Evolutionary conservation across 2,113 vertebrate genomes (phyloP).

Genomic region (Chiloscyllium plagiosum): DNA sequence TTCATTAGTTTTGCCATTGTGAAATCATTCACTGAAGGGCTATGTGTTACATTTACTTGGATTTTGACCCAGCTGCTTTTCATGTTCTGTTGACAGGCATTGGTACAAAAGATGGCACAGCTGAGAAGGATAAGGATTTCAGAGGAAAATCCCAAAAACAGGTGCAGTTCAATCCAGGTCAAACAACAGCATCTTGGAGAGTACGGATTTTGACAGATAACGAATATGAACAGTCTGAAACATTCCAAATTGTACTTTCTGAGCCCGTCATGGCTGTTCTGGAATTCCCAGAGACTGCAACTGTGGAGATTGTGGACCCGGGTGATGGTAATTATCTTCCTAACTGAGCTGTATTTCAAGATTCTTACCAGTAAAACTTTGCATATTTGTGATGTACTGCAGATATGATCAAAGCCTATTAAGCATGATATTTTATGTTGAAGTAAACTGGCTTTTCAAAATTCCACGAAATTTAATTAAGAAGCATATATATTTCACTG

Average conservation of each 20-base stretch:
- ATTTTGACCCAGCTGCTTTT: slow-evolving; percentile 43
- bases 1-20: background rate
- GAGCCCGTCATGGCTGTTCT: slow-evolving; percentile 83
- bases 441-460: background rate
- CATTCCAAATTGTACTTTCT: slow-evolving; percentile 78
- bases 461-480: background rate
- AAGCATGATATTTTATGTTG: background rate
- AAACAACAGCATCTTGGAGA: slow-evolving; percentile 72
- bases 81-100: slow-evolving; percentile 61
- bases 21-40: background rate
- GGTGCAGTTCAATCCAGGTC: slow-evolving; percentile 91
- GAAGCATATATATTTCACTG: background rate
- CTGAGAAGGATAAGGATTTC: slow-evolving; percentile 79
- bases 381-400: background rate
- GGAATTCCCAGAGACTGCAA: slow-evolving; percentile 69
- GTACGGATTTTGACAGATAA: slow-evolving; percentile 71
- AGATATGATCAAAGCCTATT: no score
- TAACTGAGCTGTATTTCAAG: background rate
- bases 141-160: slow-evolving; percentile 81
- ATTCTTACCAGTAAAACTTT: background rate
- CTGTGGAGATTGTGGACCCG: slow-evolving; percentile 82
- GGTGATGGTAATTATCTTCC: slow-evolving; percentile 68
- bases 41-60: background rate
- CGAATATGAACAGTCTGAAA: slow-evolving; percentile 74
- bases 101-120: slow-evolving; percentile 72